These are phyloP conservation scores for Nemotelus nigrinus DNA, from an alignment of 2,888 invertebrate genomes.

Conservation along the genomic window DNA sequence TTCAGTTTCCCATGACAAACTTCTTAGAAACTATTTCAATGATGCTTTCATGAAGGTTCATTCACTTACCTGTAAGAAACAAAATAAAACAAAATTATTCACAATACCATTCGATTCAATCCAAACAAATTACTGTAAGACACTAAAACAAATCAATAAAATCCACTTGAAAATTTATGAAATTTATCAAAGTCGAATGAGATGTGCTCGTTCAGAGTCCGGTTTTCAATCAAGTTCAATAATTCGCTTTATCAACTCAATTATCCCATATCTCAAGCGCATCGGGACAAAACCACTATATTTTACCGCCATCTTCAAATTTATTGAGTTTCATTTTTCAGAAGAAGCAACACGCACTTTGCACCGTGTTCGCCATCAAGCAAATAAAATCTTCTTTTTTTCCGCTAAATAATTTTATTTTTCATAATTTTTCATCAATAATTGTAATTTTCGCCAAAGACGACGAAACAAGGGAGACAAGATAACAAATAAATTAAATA, in stretches of 20 bases:
- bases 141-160: neutral
- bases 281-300: constrained; percentile 19
- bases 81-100: neutral
- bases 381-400: too few relatives aligned
- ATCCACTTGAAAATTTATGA: constrained; percentile 41
- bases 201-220: constrained; percentile 13
- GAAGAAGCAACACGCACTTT: neutral
- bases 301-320: constrained; percentile 31
- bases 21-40: neutral
- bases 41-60: neutral
- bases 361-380: neutral
- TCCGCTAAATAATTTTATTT: neutral
- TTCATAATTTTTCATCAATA: constrained; percentile 38
- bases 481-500: too few relatives aligned
- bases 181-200: constrained; percentile 47
- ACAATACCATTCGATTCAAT: neutral
- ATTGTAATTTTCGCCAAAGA: constrained; percentile 3
- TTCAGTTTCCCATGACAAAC: too few relatives aligned
- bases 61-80: constrained; percentile 31
- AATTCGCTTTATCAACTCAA: constrained; percentile 12
- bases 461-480: too few relatives aligned
- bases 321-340: constrained; percentile 19
- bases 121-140: constrained; percentile 22
- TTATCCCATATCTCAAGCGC: constrained; percentile 25
- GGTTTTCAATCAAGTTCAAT: constrained; percentile 33